Evolutionary conservation across 2,888 invertebrate species (phyloP).

Genomic region (Melanostoma mellinum): DNA sequence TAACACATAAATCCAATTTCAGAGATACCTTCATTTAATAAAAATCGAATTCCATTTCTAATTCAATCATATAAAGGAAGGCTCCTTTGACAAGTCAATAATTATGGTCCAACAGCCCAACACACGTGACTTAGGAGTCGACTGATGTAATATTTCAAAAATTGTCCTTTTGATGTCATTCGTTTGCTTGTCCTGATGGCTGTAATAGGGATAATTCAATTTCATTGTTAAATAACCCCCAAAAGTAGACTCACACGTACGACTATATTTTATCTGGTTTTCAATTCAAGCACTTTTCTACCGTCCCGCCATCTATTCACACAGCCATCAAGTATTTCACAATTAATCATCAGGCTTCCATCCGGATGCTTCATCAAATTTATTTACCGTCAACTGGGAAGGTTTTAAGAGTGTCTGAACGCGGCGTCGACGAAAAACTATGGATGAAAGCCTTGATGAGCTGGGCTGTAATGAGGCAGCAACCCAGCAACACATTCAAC

Average conservation of each 20-base stretch:
- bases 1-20: slow-evolving; percentile 14
- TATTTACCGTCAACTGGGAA: slow-evolving; percentile 62
- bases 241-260: slow-evolving; percentile 32
- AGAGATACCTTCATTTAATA: not conserved
- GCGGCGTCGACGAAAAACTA: slow-evolving; percentile 4
- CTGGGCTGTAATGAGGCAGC: slow-evolving; percentile 62
- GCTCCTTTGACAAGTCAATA: slow-evolving; percentile 23
- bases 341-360: slow-evolving; percentile 69
- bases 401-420: not conserved
- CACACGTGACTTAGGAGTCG: too few species aligned
- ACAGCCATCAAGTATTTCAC: slow-evolving; percentile 60
- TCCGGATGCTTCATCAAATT: slow-evolving; percentile 70
- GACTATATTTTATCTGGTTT: slow-evolving; percentile 51
- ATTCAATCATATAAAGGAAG: slow-evolving; percentile 25
- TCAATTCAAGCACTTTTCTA: slow-evolving; percentile 39
- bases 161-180: slow-evolving; percentile 9
- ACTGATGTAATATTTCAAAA: not conserved
- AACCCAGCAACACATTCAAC: slow-evolving; percentile 61
- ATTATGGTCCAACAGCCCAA: slow-evolving; percentile 7
- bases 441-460: slow-evolving; percentile 58
- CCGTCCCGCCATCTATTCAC: slow-evolving; percentile 14
- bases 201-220: slow-evolving; percentile 35
- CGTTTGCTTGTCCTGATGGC: slow-evolving; percentile 13
- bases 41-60: slow-evolving; percentile 2
- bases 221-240: slow-evolving; percentile 39